phyloP scores from a whole-genome alignment of 2,113 vertebrate species.

The Aix galericulata region DNA sequence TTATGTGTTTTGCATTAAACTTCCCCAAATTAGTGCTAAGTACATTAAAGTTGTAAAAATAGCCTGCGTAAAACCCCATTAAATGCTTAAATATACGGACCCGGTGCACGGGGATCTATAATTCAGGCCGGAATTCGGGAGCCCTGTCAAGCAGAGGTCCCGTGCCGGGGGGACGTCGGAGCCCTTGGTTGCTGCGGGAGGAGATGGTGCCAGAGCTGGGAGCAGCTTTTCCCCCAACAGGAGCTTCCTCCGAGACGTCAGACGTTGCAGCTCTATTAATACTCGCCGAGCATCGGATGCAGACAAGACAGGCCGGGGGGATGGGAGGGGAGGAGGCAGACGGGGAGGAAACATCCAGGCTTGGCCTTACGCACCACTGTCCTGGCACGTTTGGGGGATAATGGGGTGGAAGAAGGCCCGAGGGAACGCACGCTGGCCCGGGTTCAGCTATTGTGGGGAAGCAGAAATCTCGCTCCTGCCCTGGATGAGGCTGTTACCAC shows the following conservation, averaged over 20 bases:
- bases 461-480: background rate
- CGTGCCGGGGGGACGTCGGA: background rate
- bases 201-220: background rate
- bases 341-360: background rate
- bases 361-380: background rate
- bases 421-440: background rate
- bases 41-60: constrained; percentile 72
- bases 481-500: background rate
- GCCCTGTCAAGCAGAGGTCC: background rate
- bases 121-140: constrained; percentile 26
- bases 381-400: background rate
- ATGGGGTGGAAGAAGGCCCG: background rate
- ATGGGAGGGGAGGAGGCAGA: background rate
- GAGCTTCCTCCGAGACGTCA: constrained; percentile 57
- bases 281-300: constrained; percentile 35
- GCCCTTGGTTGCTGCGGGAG: background rate
- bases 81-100: constrained; percentile 41
- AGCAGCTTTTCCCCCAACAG: constrained; percentile 4
- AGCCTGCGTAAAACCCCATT: constrained; percentile 49
- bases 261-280: constrained; percentile 55
- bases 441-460: background rate
- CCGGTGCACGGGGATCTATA: constrained; percentile 32
- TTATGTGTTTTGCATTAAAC: constrained; percentile 74
- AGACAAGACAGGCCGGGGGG: constrained; percentile 40
- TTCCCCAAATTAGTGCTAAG: constrained; percentile 72